Percentiles rank a stretch among this genome's conserved stretches.
phyloP scores from a whole-genome alignment of 2,888 invertebrate genomes.

The Scelioninae gen. 1 region DNA sequence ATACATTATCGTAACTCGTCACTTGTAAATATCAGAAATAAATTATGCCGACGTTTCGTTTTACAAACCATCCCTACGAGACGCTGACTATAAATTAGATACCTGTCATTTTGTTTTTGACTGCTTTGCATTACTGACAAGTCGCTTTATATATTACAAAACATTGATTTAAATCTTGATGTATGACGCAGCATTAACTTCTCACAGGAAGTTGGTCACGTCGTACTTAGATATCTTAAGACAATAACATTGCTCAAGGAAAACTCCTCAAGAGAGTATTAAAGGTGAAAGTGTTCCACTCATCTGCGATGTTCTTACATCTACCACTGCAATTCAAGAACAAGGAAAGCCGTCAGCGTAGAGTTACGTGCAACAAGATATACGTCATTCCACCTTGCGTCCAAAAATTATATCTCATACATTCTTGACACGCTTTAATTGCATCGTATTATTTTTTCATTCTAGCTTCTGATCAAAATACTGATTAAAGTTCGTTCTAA shows the following conservation, averaged over 20 bases:
- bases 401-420: constrained; percentile 5
- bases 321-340: constrained; percentile 25
- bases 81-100: constrained; percentile 54
- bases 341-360: constrained; percentile 74
- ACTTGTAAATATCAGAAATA: constrained; percentile 34
- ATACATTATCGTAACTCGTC: constrained; percentile 50
- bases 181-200: constrained; percentile 43
- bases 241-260: constrained; percentile 64
- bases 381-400: constrained; percentile 39
- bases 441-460: no score
- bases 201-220: constrained; percentile 56
- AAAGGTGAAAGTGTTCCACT: constrained; percentile 77
- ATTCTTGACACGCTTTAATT: no score
- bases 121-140: constrained; percentile 49
- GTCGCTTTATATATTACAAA: constrained; percentile 50
- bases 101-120: constrained; percentile 45
- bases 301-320: constrained; percentile 54
- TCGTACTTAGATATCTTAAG: constrained; percentile 38
- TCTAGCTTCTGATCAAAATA: no score
- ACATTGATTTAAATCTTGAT: constrained; percentile 61
- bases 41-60: constrained; percentile 46
- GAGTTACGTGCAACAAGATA: constrained; percentile 74
- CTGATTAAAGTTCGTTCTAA: no score
- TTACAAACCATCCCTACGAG: constrained; percentile 34
- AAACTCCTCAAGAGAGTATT: constrained; percentile 61